Conservation (phyloP, 1,140 invertebrate species). For the Drosophila lacertosa region DNA sequence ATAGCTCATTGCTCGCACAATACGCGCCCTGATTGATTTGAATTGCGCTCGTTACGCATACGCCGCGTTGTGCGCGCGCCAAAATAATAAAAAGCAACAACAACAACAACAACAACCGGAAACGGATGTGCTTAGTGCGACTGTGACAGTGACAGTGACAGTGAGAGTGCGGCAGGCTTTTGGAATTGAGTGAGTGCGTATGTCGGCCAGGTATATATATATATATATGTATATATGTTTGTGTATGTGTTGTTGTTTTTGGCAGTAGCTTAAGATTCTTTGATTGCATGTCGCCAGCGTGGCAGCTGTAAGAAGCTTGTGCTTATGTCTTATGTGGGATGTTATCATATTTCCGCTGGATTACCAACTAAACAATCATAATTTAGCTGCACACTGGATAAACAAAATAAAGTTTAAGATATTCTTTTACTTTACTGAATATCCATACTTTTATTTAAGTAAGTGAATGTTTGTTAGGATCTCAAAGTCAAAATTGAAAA, state of each 20-base stretch:
- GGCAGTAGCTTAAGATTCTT: neutral
- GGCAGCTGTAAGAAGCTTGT: neutral
- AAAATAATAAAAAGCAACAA: conserved; percentile 62
- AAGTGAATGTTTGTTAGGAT: too few relatives aligned
- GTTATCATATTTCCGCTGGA: neutral
- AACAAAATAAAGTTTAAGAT: too few relatives aligned
- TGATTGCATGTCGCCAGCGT: neutral
- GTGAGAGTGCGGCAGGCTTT: neutral
- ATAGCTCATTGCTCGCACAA: conserved; percentile 47
- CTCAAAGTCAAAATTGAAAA: too few relatives aligned
- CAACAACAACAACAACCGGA: conserved; percentile 57
- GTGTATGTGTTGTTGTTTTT: neutral
- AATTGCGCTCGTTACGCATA: conserved; percentile 75
- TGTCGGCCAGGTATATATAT: conserved; percentile 7
- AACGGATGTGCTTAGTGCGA: conserved; percentile 72
- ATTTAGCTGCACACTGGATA: neutral
- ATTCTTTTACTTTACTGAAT: too few relatives aligned
- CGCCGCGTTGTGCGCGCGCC: conserved; percentile 67
- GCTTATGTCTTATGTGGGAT: neutral
- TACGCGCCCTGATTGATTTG: conserved; percentile 73
- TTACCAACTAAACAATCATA: neutral
- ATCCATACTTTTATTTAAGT: too few relatives aligned
- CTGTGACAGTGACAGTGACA: conserved; percentile 26
- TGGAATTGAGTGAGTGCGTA: conserved; percentile 40
- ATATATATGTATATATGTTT: neutral